Conservation (phyloP, 2,888 invertebrate genomes). For the Ceramica pisi region DNA sequence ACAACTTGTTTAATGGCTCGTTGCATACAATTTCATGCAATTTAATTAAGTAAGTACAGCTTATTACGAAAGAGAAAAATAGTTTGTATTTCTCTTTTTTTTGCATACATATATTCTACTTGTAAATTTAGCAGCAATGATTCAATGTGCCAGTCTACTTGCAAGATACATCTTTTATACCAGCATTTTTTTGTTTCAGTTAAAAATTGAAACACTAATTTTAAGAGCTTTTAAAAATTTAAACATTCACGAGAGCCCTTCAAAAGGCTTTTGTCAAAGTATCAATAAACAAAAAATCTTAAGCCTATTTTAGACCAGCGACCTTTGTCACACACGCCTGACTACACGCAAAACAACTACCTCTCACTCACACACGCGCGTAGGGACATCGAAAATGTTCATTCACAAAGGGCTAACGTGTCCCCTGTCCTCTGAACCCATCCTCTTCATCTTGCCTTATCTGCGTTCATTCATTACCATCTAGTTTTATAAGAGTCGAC, state of each 20-base stretch:
- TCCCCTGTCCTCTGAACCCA: conserved; percentile 83
- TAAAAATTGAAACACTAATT: conserved; percentile 15
- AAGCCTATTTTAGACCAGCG: conserved; percentile 66
- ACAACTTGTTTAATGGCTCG: conserved; percentile 70
- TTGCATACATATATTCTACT: conserved; percentile 5
- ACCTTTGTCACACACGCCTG: conserved; percentile 74
- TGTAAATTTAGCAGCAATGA: not conserved
- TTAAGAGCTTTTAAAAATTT: conserved; percentile 39
- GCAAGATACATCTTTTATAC: not conserved
- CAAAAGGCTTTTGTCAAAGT: conserved; percentile 62
- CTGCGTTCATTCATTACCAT: conserved; percentile 90
- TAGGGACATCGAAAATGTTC: conserved; percentile 75
- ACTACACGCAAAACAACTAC: conserved; percentile 73
- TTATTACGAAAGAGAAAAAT: conserved; percentile 62
- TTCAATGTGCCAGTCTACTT: not conserved
- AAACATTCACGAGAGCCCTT: conserved; percentile 51
- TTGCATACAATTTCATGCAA: conserved; percentile 71
- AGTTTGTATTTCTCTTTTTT: conserved; percentile 48
- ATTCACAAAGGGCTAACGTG: conserved; percentile 85
- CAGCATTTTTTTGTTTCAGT: not conserved
- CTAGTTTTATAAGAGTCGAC: conserved; percentile 89
- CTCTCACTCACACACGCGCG: conserved; percentile 71
- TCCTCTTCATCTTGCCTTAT: conserved; percentile 87
- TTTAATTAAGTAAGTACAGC: conserved; percentile 66
- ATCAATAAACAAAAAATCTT: conserved; percentile 63